Base-by-base conservation (phyloP, 1,140 invertebrate species). In the Chironomus striatipennis region DNA sequence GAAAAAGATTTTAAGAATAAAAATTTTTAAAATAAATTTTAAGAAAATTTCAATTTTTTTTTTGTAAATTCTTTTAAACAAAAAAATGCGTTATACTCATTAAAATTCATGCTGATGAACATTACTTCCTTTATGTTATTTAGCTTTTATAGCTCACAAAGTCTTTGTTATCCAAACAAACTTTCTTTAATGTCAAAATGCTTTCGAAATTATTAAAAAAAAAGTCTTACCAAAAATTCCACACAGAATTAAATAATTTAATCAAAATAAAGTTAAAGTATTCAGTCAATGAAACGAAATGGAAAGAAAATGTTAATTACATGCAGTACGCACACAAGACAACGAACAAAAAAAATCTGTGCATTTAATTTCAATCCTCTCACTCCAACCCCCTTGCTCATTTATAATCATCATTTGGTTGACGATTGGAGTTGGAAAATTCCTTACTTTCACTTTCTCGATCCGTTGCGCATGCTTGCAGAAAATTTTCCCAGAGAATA, bases 401-500 rank as follows among this genome's bases (percentile, higher is more conserved):
- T 57, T n/a, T 47, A 57, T 57, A n/a, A 15, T 15, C 47, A 57
- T 15, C 47, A n/a, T 57, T 57, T 57, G 12, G 47, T 57, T 57
- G 47, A 57, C 47, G 47, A 57, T 57, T 57, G 47, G 47, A 57
- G 47, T 57, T 57, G 47, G n/a, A n/a, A 57, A 34, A 34, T 34
- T 34, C 24, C 24, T 57, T 57, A 57, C 47, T 57, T 70, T 70
- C 65, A 70, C 65, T 70, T 70, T 7, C 24, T 34, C 10, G 12
- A 57, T 57, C 0, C 47, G 18, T 20, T 70, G 65, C 65, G 65
- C 65, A 70, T 70, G 65, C 65, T 70, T 70, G 17, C 65, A 70
- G 65, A 70, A 21, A 7, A 21, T 70, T 70, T 18, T 70, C 65
- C 18, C 65, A 20, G 17, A 20, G 17, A 17, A 70, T 9, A 70